These are phyloP conservation scores for Acleris emargana DNA, from an alignment of 2,888 invertebrate genomes.

Conservation along the genomic window DNA sequence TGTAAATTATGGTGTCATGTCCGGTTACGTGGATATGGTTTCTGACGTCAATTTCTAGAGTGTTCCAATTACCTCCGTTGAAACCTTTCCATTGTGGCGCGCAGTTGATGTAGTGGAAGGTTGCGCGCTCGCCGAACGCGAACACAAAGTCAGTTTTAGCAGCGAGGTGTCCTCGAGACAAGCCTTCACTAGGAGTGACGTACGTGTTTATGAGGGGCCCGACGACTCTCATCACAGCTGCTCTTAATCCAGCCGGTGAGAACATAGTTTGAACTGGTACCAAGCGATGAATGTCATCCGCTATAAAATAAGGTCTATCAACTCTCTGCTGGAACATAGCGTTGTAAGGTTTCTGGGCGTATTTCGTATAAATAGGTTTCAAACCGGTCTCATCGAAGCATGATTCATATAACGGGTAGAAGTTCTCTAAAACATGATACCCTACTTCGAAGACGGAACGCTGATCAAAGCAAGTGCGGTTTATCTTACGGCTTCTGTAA, in stretches of 20 bases:
- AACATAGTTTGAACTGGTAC: constrained; percentile 62
- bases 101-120: constrained; percentile 87
- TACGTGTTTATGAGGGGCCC: constrained; percentile 63
- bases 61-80: constrained; percentile 85
- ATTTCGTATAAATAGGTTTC: constrained; percentile 65
- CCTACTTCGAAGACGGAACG: constrained; percentile 68
- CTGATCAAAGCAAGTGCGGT: constrained; percentile 60
- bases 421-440: constrained; percentile 55
- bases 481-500: constrained; percentile 57
- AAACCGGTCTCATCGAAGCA: constrained; percentile 64
- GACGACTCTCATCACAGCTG: constrained; percentile 58
- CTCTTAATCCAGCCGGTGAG: constrained; percentile 60
- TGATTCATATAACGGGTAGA: constrained; percentile 68
- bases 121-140: constrained; percentile 83
- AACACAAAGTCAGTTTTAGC: constrained; percentile 87
- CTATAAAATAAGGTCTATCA: constrained; percentile 64
- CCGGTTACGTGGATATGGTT: constrained; percentile 60
- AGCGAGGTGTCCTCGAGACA: constrained; percentile 86
- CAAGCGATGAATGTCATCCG: constrained; percentile 54
- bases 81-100: constrained; percentile 88
- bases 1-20: constrained; percentile 78
- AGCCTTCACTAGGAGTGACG: constrained; percentile 51
- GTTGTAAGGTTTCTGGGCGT: constrained; percentile 72
- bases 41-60: constrained; percentile 75
- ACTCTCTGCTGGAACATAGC: constrained; percentile 68